Evolutionary conservation across 2,888 invertebrate genomes (phyloP), one percentile per base, ranked within the genome.

Genomic region (Trachelus troglodyta): DNA sequence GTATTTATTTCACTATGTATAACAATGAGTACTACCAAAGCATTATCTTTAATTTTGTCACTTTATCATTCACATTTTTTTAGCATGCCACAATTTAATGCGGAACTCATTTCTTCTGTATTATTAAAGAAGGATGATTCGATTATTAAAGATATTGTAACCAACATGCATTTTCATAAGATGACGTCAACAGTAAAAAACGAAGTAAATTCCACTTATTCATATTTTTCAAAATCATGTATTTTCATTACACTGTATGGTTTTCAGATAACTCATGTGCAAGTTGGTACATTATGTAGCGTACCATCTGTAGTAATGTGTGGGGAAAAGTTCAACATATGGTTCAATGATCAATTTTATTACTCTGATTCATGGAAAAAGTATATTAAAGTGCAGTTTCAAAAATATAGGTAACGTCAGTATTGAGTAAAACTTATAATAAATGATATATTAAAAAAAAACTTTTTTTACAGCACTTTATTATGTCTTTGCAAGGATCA

Each of bases 401-500:
- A 82, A 83, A 77, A 84, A 85, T 31, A 82, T 37, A 82, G 81
- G 89, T 86, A 80, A 82, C 81, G 23, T 23, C 56, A 56, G 9
- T 15, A 23, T 33, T 30, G 12, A 76, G n/a, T 23, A 34, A 40
- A 31, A 9, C 12, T 30, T 33, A 37, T 31, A 31, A 15, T 40
- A 56, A 23, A 68, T 69, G 35, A 34, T 73, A 37, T 15, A 34
- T 75, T 73, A 71, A 68, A 71, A 34, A 69, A 69, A 74, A 74
- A 40, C 68, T 56, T 9, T 23, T 9, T 56, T 56, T 71, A 33
- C 76, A 89, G 89, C 74, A 83, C 83, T 69, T 82, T 90, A 81
- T 73, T 91, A 56, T 86, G 88, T 74, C 84, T 91, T n/a, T 82
- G 85, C 69, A 74, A 78, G 12, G 87, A 90, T 77, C 79, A 84